Base-by-base conservation (phyloP, 1,140 invertebrate species). In the Alviniconcha marisindica region DNA sequence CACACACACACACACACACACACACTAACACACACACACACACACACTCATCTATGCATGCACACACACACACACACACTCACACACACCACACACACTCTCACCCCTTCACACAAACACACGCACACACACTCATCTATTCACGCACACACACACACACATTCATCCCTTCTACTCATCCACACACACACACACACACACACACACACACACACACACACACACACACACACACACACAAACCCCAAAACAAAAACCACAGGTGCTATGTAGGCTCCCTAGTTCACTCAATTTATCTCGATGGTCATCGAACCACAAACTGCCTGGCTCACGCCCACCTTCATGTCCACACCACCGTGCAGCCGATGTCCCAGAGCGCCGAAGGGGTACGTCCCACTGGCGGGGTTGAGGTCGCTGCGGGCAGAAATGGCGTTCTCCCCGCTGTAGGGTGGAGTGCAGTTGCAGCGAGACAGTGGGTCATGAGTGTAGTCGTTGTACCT, bases 371-470 rank as follows among this genome's bases (percentile, higher is more conserved):
- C 95, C 66, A 96, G 91, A 28, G 95, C 94, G 2, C 90, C 90
- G 91, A 96, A 95, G 31, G 95, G 95, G 90, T 95, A 96, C 36
- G 93, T 95, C 40, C 96, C 96, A 87, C 95, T 94, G 3, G 92
- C 93, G 0, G 95, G 95, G 92, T 96, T 96, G 56, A 96, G 93
- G 91, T 96, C 96, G 92, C 94, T 94, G 71, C 96, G 91, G 24
- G 96, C 95, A 38, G 96, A 95, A 87, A 96, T 96, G 42, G 95
- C 95, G 92, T 96, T 96, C 91, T 95, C 95, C 28, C 94, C 96
- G 90, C 94, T 95, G 92, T 96, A 96, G 1, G 96, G 96, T 7
- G 96, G 96, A 24, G 88, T 93, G 90, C 96, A 97, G 78, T 95
- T 94, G 92, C 96, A 97, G 77, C 92, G 91, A 33, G 96, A 94